These are phyloP conservation scores for Chrysotoxum bicinctum DNA, from an alignment of 2,888 invertebrate species.

Conservation along the genomic window DNA sequence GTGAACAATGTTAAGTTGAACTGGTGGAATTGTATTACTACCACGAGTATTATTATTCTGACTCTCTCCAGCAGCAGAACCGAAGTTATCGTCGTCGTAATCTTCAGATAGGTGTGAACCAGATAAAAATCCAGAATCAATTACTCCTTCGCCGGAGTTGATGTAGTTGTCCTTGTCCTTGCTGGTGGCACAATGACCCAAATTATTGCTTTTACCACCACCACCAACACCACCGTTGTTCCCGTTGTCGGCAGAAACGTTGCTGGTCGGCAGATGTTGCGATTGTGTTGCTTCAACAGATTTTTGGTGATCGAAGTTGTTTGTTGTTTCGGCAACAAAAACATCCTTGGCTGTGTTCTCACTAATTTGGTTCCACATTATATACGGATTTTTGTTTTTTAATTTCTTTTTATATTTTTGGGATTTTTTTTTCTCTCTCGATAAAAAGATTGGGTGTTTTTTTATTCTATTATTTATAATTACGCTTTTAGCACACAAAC, in stretches of 20 bases:
- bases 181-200: constrained; percentile 30
- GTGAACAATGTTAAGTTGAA: constrained; percentile 53
- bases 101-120: constrained; percentile 79
- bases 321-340: constrained; percentile 55
- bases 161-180: constrained; percentile 37
- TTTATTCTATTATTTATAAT: background rate
- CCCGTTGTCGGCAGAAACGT: constrained; percentile 27
- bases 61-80: background rate
- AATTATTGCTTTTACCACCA: background rate
- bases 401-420: background rate
- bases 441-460: constrained; percentile 18
- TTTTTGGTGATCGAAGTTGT: constrained; percentile 55
- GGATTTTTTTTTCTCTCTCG: constrained; percentile 9
- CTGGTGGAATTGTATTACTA: constrained; percentile 41
- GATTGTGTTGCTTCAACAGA: constrained; percentile 21
- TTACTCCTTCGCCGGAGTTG: constrained; percentile 47
- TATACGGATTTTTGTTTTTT: constrained; percentile 32
- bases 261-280: constrained; percentile 33
- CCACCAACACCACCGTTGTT: constrained; percentile 15
- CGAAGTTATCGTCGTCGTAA: constrained; percentile 64
- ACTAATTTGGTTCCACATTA: constrained; percentile 66
- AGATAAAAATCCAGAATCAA: constrained; percentile 82
- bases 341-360: constrained; percentile 57
- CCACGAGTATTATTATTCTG: constrained; percentile 52
- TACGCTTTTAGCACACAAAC: background rate